Evolutionary conservation across 2,797 vertebrate species (phyloP).

Genomic region (Ataeniobius toweri): DNA sequence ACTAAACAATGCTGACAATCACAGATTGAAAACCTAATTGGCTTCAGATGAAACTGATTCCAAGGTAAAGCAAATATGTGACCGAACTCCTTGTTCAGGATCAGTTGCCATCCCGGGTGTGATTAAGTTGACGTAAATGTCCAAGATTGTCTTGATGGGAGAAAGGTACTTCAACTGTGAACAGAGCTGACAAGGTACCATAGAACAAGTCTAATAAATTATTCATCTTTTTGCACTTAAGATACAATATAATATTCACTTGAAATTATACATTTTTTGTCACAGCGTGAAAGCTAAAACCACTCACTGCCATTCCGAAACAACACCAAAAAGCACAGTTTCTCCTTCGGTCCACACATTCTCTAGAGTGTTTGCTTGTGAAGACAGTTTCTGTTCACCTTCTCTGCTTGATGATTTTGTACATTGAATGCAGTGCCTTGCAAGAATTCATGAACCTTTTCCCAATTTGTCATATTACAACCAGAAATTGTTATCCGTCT

Average conservation of each 20-base stretch:
- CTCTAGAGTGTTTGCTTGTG: conserved; percentile 48
- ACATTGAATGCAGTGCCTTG: conserved; percentile 34
- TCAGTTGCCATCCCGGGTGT: conserved; percentile 30
- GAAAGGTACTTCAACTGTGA: conserved; percentile 51
- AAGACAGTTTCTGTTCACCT: conserved; percentile 49
- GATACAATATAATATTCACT: conserved; percentile 61
- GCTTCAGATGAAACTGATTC: conserved; percentile 55
- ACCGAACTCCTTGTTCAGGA: conserved; percentile 35
- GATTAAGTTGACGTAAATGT: conserved; percentile 39
- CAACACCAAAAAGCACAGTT: conserved; percentile 50
- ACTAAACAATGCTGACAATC: conserved; percentile 68
- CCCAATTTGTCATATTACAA: background rate
- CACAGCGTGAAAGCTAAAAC: conserved; percentile 69
- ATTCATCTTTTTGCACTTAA: conserved; percentile 50
- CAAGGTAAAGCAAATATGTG: conserved; percentile 47
- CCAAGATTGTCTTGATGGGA: conserved; percentile 67
- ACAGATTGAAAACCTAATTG: conserved; percentile 62
- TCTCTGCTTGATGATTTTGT: conserved; percentile 63
- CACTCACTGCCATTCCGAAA: conserved; percentile 59
- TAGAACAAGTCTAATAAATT: conserved; percentile 38
- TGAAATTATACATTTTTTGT: conserved; percentile 64
- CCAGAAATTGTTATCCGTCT: background rate
- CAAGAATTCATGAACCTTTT: background rate
- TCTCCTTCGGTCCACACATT: conserved; percentile 44
- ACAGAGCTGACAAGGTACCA: conserved; percentile 47